Percentiles rank a stretch among this genome's conserved stretches.
Conservation (phyloP, 2,797 vertebrate genomes). For the Phoebastria nigripes region DNA sequence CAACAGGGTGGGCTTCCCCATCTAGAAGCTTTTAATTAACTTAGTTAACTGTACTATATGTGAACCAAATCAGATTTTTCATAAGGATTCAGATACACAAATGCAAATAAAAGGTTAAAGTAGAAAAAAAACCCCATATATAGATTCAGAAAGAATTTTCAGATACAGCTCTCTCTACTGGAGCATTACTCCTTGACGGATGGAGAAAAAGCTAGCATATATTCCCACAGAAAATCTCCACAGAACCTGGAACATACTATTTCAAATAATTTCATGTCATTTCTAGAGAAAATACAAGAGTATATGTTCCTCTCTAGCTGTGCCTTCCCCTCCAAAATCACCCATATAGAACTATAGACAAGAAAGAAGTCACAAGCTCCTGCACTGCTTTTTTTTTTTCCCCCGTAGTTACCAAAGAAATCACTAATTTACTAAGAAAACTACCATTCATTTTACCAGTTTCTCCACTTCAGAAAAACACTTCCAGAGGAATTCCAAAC, state of each 20-base stretch:
- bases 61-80: not conserved
- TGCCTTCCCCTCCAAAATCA: not conserved
- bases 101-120: not conserved
- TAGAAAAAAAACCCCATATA: not conserved
- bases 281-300: not conserved
- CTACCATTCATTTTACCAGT: not conserved
- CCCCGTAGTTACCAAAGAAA: not conserved
- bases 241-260: not conserved
- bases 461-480: not conserved
- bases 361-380: not conserved
- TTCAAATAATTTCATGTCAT: not conserved
- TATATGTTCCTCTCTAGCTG: not conserved
- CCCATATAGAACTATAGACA: fast-evolving
- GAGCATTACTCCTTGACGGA: not conserved
- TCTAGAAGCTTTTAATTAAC: not conserved
- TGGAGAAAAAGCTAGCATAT: not conserved
- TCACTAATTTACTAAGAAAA: not conserved
- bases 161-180: not conserved
- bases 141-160: not conserved
- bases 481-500: not conserved
- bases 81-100: not conserved
- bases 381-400: not conserved
- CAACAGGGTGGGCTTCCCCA: not conserved
- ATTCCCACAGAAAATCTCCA: not conserved
- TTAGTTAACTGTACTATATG: not conserved